Evolutionary conservation across 2,797 vertebrate species (phyloP).

Genomic region (Sebastolobus altivelis): DNA sequence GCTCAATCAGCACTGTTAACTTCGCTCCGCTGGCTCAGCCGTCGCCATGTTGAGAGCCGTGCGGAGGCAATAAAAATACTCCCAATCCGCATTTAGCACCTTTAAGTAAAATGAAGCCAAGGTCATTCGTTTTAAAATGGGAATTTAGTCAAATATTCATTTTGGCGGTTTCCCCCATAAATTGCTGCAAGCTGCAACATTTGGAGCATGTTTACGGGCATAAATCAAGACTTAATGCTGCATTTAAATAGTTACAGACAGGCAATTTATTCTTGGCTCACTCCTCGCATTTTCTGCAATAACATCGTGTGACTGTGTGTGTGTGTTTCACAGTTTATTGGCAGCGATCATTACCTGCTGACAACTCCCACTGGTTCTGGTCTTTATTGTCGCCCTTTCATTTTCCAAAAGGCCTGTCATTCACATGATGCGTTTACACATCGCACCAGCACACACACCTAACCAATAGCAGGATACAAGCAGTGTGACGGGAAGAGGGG

Average conservation of each 20-base stretch:
- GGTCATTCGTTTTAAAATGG: conserved; percentile 76
- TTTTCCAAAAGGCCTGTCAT: conserved; percentile 58
- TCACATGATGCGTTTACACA: conserved; percentile 37
- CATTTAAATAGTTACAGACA: conserved; percentile 87
- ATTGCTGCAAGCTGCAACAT: conserved; percentile 83
- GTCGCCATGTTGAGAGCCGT: background rate
- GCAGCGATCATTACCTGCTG: conserved; percentile 78
- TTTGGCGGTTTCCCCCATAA: conserved; percentile 81
- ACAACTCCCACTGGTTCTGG: conserved; percentile 74
- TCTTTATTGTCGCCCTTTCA: conserved; percentile 64
- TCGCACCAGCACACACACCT: conserved; percentile 1
- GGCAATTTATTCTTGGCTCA: conserved; percentile 85
- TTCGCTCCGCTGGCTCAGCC: background rate
- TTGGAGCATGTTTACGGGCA: conserved; percentile 79
- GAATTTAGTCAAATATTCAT: conserved; percentile 81
- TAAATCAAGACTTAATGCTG: conserved; percentile 83
- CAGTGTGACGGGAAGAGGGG: conserved; percentile 11
- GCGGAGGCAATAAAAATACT: background rate
- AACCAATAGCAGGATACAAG: background rate
- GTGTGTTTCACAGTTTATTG: conserved; percentile 70
- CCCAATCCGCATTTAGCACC: background rate
- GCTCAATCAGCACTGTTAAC: too few species aligned
- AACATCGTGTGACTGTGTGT: conserved; percentile 56
- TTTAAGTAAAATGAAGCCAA: conserved; percentile 57
- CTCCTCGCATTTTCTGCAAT: conserved; percentile 55